phyloP scores from a whole-genome alignment of 2,888 invertebrate genomes.

The Dusona sp. region DNA sequence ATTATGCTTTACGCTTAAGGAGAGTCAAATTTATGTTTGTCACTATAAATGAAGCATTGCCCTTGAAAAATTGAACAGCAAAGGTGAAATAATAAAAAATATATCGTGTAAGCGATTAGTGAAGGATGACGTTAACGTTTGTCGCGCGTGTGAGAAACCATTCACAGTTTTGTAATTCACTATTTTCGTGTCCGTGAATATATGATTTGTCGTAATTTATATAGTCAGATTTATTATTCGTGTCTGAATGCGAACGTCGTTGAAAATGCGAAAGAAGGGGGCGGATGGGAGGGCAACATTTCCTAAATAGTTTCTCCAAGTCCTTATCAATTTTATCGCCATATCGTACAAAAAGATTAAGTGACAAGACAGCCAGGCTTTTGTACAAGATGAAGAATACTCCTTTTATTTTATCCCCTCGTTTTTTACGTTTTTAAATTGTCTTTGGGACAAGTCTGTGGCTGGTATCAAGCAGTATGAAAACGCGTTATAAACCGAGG shows the following conservation, averaged over 20 bases:
- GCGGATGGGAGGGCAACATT: background rate
- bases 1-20: background rate
- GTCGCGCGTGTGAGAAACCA: constrained; percentile 14
- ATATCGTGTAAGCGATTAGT: constrained; percentile 15
- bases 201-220: constrained; percentile 43
- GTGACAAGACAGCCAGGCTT: background rate
- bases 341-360: constrained; percentile 50
- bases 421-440: background rate
- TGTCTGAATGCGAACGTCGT: constrained; percentile 4
- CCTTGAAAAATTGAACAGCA: background rate
- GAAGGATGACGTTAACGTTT: background rate
- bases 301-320: background rate
- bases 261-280: background rate
- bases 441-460: constrained; percentile 23
- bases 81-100: background rate
- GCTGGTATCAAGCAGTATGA: constrained; percentile 28
- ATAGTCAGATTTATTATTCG: constrained; percentile 23
- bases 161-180: constrained; percentile 9
- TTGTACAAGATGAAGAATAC: background rate
- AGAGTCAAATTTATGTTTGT: constrained; percentile 7
- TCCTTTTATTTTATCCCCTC: constrained; percentile 12
- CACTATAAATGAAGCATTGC: background rate
- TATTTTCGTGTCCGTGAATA: background rate
- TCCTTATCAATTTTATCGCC: constrained; percentile 62
- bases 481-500: constrained; percentile 58